These are phyloP conservation scores for Spilarctia lutea DNA, from an alignment of 2,888 invertebrate genomes.

Conservation along the genomic window DNA sequence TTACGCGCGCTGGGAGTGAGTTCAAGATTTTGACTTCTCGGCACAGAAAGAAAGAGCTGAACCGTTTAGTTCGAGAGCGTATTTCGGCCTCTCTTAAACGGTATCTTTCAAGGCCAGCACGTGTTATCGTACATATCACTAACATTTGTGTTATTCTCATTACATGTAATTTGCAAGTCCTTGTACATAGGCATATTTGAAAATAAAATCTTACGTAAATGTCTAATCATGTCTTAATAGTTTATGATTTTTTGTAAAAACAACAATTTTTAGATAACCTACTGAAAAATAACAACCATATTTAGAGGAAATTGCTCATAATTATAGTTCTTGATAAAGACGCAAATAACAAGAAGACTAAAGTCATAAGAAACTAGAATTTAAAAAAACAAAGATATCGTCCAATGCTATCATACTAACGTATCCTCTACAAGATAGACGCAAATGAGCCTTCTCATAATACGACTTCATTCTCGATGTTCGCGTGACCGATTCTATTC, in stretches of 20 bases:
- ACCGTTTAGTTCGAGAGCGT: too few relatives aligned
- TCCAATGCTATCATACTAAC: constrained; percentile 25
- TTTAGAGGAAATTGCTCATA: not conserved
- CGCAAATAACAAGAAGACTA: not conserved
- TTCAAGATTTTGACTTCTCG: too few relatives aligned
- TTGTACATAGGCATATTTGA: not conserved
- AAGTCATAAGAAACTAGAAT: not conserved
- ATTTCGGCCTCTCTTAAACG: too few relatives aligned
- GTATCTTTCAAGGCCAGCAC: too few relatives aligned
- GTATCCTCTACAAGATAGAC: constrained; percentile 23
- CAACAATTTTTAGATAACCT: not conserved
- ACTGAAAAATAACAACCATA: not conserved
- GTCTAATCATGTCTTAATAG: not conserved
- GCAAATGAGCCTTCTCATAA: constrained; percentile 38
- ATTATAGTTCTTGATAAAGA: not conserved
- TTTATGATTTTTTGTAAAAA: not conserved
- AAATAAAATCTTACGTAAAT: not conserved
- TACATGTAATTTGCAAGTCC: not conserved
- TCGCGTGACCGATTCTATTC: constrained; percentile 41
- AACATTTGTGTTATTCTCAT: not conserved
- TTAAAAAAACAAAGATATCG: not conserved
- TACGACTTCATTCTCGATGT: constrained; percentile 30
- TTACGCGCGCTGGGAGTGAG: too few relatives aligned
- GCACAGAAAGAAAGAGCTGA: too few relatives aligned
- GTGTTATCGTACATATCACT: too few relatives aligned